Conservation (phyloP, 2,113 vertebrate species). For the Geococcyx californianus region DNA sequence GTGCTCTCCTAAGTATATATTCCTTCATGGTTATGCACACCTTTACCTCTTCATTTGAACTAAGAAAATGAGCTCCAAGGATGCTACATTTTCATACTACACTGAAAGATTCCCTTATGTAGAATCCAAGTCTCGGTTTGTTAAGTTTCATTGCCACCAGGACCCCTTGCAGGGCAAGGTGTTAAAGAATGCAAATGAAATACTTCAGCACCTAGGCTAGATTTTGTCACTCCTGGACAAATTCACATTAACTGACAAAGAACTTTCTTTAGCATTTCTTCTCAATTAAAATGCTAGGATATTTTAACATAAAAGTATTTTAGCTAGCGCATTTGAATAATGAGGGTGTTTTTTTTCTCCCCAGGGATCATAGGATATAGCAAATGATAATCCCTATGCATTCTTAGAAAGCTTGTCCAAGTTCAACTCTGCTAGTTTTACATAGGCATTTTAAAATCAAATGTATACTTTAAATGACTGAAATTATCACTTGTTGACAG, state of each 20-base stretch:
- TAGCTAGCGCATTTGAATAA: background rate
- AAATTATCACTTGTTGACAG: background rate
- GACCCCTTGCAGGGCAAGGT: background rate
- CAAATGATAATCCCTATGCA: background rate
- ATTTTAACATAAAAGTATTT: background rate
- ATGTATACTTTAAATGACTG: background rate
- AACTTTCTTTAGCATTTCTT: background rate
- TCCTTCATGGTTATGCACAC: background rate
- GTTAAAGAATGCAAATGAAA: background rate
- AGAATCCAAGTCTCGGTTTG: background rate
- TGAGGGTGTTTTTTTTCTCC: rapidly evolving
- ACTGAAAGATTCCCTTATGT: background rate
- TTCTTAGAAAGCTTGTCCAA: background rate
- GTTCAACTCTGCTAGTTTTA: background rate
- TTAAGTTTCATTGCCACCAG: background rate
- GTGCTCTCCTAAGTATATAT: background rate
- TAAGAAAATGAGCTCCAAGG: background rate
- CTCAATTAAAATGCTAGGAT: background rate
- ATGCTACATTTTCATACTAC: background rate
- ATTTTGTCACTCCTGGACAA: background rate
- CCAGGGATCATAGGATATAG: background rate
- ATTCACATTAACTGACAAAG: background rate
- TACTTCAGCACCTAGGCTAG: background rate
- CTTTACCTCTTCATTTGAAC: background rate
- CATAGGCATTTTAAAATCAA: background rate